Percentiles rank a stretch among this genome's conserved stretches.
phyloP scores from a whole-genome alignment of 2,113 vertebrate species.

The Trematocara zebra region DNA sequence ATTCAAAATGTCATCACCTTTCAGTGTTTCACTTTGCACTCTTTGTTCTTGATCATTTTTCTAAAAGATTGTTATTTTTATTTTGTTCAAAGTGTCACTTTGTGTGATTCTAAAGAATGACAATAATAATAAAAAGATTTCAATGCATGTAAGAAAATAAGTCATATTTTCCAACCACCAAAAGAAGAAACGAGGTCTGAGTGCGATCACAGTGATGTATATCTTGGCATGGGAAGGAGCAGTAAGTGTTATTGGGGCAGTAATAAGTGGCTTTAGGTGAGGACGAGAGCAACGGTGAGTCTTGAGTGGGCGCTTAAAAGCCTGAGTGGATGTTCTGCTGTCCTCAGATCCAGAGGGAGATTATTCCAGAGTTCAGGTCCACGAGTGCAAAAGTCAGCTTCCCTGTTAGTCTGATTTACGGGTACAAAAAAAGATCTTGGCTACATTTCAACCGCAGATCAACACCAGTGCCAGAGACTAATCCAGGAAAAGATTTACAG shows the following conservation, averaged over 20 bases:
- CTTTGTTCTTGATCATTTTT: neutral
- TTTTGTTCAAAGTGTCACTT: neutral
- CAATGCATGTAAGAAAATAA: neutral
- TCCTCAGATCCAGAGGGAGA: conserved; percentile 27
- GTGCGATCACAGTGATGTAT: neutral
- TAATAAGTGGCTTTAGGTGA: conserved; percentile 17
- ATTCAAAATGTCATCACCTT: neutral
- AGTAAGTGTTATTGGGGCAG: neutral
- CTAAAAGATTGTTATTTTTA: neutral
- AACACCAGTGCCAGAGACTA: neutral
- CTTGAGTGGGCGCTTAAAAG: conserved; percentile 12
- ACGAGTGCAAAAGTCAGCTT: neutral
- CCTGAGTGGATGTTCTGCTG: conserved; percentile 16
- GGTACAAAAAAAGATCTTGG: neutral
- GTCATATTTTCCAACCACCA: neutral
- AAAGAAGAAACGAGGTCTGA: neutral
- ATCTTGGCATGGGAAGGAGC: neutral
- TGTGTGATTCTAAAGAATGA: neutral
- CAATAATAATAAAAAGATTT: neutral
- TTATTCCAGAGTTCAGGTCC: conserved; percentile 28
- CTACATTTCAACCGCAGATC: neutral
- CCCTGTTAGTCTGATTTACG: neutral
- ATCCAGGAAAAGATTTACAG: neutral
- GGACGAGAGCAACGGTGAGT: neutral
- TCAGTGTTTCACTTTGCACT: neutral